Base-by-base conservation (phyloP, 2,888 invertebrate genomes). In the Branchinecta sandiegonensis region DNA sequence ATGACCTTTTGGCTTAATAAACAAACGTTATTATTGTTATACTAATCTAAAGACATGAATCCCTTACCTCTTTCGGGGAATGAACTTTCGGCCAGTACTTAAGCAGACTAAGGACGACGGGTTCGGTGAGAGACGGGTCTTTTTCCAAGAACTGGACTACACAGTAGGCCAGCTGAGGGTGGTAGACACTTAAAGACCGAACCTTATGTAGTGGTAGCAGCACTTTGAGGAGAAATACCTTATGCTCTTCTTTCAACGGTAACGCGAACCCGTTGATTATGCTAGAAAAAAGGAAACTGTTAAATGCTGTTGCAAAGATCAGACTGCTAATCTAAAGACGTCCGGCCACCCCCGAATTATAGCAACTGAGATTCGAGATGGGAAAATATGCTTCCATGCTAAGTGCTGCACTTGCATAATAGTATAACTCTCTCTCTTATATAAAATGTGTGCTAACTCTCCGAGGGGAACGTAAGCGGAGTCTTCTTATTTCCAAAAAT, bases 21-120 rank as follows among this genome's bases (percentile, higher is more conserved):
- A 46, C 11, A 48, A 4, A 47, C 47, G 13, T 65, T 23, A 66
- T 50, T 14, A 1, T 67, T 17, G 46, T n/a, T 8, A 67, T 37
- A 65, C 37, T 50, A 12, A 23, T 37, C 37, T 37, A 37, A 37
- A 37, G 6, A 4, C 37, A 37, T 56, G 47, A 17, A 65, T 63
- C 9, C 68, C 71, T 72, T 74, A 83, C 84, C 82, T 99, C 97
- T 79, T 99, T 99, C 69, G 95, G 95, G 75, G 94, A 94, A 80
- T 95, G 94, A 47, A 95, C 95, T 81, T 96, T 97, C 73, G 97
- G 97, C 96, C 96, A 97, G 81, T 91, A 95, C 79, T 96, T 96
- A 75, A 97, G 83, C 77, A 97, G 82, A 74, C 92, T 90, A 77
- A 88, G 86, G 76, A 97, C 90, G 73, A 97, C 94, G 69, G 93